phyloP scores from a whole-genome alignment of 37 sponge, comb jelly and placozoan genomes.

The Mnemiopsis leidyi region DNA sequence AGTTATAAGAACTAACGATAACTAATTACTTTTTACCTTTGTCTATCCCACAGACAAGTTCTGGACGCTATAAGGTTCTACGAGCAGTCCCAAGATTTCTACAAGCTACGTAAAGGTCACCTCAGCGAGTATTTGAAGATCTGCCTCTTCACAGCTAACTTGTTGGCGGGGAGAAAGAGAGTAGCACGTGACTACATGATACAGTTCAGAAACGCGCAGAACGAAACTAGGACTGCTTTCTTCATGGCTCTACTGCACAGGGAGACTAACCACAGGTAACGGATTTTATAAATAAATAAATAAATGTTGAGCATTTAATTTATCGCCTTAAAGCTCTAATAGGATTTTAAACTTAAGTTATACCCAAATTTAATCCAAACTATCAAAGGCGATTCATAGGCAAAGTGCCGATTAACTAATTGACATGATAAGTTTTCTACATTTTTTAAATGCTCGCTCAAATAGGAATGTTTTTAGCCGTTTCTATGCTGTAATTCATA shows the following conservation, averaged over 20 bases:
- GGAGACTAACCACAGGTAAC: constrained; percentile 7
- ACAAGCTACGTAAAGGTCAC: not conserved
- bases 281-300: not conserved
- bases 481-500: too few relatives aligned
- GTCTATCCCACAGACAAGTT: not conserved
- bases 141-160: not conserved
- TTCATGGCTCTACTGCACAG: not conserved
- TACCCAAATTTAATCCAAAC: too few relatives aligned
- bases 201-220: constrained; percentile 3
- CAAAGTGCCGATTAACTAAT: too few relatives aligned
- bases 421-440: too few relatives aligned
- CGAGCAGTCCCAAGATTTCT: constrained; percentile 13
- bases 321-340: too few relatives aligned
- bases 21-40: too few relatives aligned
- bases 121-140: constrained; percentile 14
- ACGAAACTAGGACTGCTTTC: not conserved
- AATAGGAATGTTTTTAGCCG: too few relatives aligned
- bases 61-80: not conserved
- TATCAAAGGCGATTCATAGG: too few relatives aligned
- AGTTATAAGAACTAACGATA: too few relatives aligned
- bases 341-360: too few relatives aligned
- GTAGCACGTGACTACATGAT: not conserved
- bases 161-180: not conserved
- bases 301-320: too few relatives aligned
- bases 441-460: too few relatives aligned